Evolutionary conservation across 2,113 vertebrate species (phyloP).

Genomic region (Callochromis pleurospilus): DNA sequence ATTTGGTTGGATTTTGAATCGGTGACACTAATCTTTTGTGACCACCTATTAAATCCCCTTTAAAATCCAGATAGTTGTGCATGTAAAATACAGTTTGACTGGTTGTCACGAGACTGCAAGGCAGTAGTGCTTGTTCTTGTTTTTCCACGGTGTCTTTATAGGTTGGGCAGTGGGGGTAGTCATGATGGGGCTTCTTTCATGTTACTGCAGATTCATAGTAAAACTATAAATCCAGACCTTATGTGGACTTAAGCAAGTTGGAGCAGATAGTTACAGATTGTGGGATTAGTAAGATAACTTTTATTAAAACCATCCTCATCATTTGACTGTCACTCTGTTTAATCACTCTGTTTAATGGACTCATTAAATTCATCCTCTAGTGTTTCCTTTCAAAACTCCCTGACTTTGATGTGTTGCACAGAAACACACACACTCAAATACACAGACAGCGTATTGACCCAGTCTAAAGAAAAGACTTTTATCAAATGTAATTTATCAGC

Average conservation of each 20-base stretch:
- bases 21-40: background rate
- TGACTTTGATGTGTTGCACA: background rate
- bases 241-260: background rate
- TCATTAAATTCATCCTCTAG: constrained; percentile 32
- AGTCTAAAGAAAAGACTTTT: constrained; percentile 21
- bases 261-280: constrained; percentile 41
- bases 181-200: background rate
- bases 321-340: constrained; percentile 36
- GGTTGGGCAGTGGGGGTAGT: background rate
- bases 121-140: background rate
- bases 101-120: background rate
- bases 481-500: constrained; percentile 46
- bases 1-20: background rate
- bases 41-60: background rate
- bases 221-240: constrained; percentile 17
- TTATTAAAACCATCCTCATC: constrained; percentile 25
- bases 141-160: background rate
- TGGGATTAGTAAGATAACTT: constrained; percentile 31
- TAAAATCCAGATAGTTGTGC: background rate
- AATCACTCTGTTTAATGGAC: constrained; percentile 36
- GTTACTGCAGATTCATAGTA: background rate
- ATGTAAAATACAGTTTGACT: background rate
- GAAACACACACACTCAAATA: background rate
- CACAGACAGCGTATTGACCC: background rate
- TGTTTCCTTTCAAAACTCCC: constrained; percentile 24